These are phyloP conservation scores for Melospiza melodia DNA, from an alignment of 2,113 vertebrate genomes.

Conservation along the genomic window DNA sequence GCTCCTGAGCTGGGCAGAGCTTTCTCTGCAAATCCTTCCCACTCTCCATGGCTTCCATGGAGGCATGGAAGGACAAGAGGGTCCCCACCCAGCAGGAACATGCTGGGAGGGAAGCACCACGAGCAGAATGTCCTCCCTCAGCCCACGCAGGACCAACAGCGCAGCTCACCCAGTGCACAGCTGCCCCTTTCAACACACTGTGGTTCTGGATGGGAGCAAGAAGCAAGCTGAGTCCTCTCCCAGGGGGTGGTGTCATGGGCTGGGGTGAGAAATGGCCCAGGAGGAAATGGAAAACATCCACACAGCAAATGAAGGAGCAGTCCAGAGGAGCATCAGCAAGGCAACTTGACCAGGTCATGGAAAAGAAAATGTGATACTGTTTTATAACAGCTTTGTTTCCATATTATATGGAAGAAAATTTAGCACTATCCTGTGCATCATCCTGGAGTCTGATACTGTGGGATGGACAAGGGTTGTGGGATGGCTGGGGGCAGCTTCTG, in stretches of 20 bases:
- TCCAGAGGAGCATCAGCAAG: background rate
- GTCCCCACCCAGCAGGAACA: background rate
- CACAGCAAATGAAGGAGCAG: background rate
- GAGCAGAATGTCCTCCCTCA: background rate
- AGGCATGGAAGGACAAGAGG: background rate
- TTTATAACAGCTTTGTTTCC: background rate
- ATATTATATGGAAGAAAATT: background rate
- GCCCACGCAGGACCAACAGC: accelerated
- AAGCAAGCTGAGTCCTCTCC: background rate
- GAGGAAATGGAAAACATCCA: background rate
- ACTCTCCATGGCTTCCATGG: background rate
- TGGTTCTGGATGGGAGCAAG: accelerated
- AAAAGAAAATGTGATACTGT: background rate
- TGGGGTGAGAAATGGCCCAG: background rate
- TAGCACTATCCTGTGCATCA: background rate
- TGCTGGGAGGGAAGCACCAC: background rate
- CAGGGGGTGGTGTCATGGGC: background rate
- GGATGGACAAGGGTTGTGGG: background rate
- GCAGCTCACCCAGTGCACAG: background rate
- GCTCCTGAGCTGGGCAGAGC: background rate
- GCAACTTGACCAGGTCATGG: background rate
- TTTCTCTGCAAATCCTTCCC: background rate
- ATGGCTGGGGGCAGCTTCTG: background rate
- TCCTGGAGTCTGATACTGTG: background rate
- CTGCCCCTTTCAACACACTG: background rate